These are phyloP conservation scores for Amyelois transitella DNA, from an alignment of 1,140 invertebrate species.

Conservation along the genomic window DNA sequence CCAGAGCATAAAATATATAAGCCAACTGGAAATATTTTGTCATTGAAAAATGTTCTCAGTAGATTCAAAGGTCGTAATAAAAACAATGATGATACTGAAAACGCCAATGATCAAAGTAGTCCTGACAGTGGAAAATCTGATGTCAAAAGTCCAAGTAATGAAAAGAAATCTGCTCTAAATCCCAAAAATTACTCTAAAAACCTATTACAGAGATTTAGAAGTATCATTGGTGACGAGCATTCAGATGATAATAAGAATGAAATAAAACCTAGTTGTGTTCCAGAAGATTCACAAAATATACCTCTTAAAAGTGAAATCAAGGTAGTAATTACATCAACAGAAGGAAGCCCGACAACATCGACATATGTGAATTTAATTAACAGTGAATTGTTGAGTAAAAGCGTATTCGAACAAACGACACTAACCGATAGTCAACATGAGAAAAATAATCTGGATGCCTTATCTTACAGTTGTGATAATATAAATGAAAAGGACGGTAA, in stretches of 20 bases:
- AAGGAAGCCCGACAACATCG: conserved; percentile 39
- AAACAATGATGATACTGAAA: conserved; percentile 51
- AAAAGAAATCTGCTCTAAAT: conserved; percentile 57
- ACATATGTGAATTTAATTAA: conserved; percentile 33
- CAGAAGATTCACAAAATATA: conserved; percentile 29
- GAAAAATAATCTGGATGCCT: conserved; percentile 51
- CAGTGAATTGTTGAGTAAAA: conserved; percentile 53
- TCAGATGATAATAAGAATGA: conserved; percentile 50
- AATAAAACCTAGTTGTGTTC: conserved; percentile 18
- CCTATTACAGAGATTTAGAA: conserved; percentile 74
- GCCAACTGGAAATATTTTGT: conserved; percentile 69
- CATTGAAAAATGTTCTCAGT: conserved; percentile 67
- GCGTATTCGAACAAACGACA: conserved; percentile 57
- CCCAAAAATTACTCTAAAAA: conserved; percentile 73
- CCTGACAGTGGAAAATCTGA: conserved; percentile 54
- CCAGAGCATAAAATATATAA: conserved; percentile 87
- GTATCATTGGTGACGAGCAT: conserved; percentile 73
- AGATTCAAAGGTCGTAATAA: conserved; percentile 63
- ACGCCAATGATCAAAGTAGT: conserved; percentile 48
- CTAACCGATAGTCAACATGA: conserved; percentile 54
- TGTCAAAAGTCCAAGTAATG: conserved; percentile 52
- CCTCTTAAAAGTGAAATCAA: conserved; percentile 44
- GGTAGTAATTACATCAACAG: conserved; percentile 56
- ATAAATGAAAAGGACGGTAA: conserved; percentile 43
- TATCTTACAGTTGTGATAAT: conserved; percentile 69